Evolutionary conservation across 2,797 vertebrate species (phyloP).

Genomic region (Anas capensis): DNA sequence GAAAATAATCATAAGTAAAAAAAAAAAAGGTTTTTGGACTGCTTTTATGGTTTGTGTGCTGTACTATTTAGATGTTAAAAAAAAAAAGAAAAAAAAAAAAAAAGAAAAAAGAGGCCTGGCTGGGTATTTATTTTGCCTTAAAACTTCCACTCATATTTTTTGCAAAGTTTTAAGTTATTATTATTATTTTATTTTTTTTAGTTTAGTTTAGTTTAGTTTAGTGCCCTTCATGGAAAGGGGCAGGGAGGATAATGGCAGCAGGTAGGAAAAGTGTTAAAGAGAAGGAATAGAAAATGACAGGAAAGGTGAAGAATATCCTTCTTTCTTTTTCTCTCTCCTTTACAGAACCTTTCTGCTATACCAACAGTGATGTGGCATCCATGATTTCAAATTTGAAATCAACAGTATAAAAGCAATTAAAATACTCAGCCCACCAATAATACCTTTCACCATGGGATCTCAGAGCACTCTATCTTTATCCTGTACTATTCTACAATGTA

Average conservation of each 20-base stretch:
- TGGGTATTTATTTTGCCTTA: constrained; percentile 4
- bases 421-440: constrained; percentile 9
- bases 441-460: constrained; percentile 22
- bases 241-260: neutral
- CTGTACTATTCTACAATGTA: neutral
- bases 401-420: constrained; percentile 55
- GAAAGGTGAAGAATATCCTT: neutral
- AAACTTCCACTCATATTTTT: constrained; percentile 7
- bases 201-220: neutral
- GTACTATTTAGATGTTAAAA: neutral
- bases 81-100: neutral
- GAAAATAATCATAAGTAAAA: neutral
- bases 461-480: constrained; percentile 54
- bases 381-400: constrained; percentile 29
- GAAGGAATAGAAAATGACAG: neutral
- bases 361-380: neutral
- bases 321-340: neutral
- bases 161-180: neutral
- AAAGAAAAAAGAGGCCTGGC: rapidly evolving
- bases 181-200: neutral
- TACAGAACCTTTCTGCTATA: neutral
- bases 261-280: neutral
- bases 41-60: neutral
- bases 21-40: neutral
- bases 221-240: neutral